Conservation (phyloP, 2,888 invertebrate species). For the Amorpha juglandis region DNA sequence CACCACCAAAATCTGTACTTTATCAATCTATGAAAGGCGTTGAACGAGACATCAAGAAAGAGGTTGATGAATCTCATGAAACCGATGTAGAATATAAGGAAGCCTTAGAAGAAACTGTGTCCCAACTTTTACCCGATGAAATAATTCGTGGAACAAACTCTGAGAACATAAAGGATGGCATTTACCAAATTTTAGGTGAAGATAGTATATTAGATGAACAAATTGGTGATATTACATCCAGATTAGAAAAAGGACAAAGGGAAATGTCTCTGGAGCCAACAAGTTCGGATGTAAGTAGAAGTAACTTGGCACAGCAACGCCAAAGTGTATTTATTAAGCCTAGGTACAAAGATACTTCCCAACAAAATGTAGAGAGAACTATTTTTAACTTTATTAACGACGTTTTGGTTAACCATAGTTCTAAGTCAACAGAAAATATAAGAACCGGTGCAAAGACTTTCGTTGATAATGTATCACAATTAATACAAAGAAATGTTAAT, state of each 20-base stretch:
- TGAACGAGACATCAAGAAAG: background rate
- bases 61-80: background rate
- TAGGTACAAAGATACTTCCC: conserved; percentile 28
- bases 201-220: conserved; percentile 34
- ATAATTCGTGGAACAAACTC: conserved; percentile 33
- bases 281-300: conserved; percentile 25
- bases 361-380: conserved; percentile 33
- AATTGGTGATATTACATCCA: conserved; percentile 33
- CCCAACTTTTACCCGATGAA: conserved; percentile 38
- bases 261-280: conserved; percentile 31
- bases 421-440: conserved; percentile 31
- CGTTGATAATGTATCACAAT: conserved; percentile 33
- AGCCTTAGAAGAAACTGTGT: conserved; percentile 34
- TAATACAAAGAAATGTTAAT: conserved; percentile 32
- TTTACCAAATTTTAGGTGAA: conserved; percentile 35
- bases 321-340: background rate
- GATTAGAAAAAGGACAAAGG: conserved; percentile 32
- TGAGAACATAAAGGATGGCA: conserved; percentile 30
- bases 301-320: background rate
- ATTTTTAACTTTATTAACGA: conserved; percentile 40
- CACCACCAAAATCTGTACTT: background rate
- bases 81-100: background rate
- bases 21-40: background rate
- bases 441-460: conserved; percentile 34
- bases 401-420: conserved; percentile 30